Base-by-base conservation (phyloP, 2,113 vertebrate species). In the Campylorhamphus procurvoides region DNA sequence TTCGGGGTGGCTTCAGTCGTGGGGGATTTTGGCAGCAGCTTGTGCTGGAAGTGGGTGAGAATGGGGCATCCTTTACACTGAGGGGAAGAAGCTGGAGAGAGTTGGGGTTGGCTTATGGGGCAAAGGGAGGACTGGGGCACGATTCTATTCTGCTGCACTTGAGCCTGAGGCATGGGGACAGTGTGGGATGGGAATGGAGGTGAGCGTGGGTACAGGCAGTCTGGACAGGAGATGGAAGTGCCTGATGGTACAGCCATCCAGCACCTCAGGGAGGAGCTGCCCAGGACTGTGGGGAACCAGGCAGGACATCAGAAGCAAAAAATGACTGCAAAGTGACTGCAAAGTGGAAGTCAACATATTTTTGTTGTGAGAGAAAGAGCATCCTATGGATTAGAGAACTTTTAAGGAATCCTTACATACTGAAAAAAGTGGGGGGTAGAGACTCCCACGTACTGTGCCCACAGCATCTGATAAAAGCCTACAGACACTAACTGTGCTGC, bases 1-100 rank as follows among this genome's bases (percentile, higher is more conserved):
- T 27, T 60, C 33, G 22, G 63, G 12, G 11, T 20, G 73, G 24
- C n/a, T 72, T 55, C 33, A 20, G 25, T 17, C 0, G 0, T 1
- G 1, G 33, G 67, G 4, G 12, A 14, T 50, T 89, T 60, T 69
- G 63, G 44, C 72, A 69, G 35, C 29, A 68, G 71, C 28, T 37
- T 60, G 10, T 12, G 60, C 5, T 18, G 47, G 28, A 67, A n/a
- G 7, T 5, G 33, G 13, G 9, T 35, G n/a, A 42, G 53, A 42
- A 28, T 1, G 3, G 28, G 19, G 10, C 19, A 24, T 15, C 46
- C 19, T 46, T 77, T 66, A 31, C 23, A 33, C 9, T 0, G 0
- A 35, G 31, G 49, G 23, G 3, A 18, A 18, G 46, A 58, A 35
- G 28, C 5, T 49, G 24, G 10, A n/a, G 50, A 27, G 71, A n/a